Evolutionary conservation across 2,797 vertebrate genomes (phyloP).

Genomic region (Linurgus olivaceus): DNA sequence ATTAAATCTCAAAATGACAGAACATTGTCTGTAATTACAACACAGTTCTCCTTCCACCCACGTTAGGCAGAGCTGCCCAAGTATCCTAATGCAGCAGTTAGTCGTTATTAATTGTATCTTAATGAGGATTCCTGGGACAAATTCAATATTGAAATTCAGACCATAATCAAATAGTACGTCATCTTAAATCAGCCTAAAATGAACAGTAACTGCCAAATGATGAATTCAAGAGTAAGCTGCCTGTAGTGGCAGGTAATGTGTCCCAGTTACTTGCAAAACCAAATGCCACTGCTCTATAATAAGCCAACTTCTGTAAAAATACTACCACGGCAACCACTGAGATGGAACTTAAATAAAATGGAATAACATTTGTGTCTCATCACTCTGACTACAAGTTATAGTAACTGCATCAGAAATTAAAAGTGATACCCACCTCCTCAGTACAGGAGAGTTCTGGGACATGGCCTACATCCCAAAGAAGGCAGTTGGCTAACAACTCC

Average conservation of each 20-base stretch:
- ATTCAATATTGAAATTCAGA: background rate
- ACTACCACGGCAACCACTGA: background rate
- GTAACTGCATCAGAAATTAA: background rate
- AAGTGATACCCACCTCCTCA: background rate
- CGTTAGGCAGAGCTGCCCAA: background rate
- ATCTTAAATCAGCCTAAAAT: background rate
- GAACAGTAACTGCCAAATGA: background rate
- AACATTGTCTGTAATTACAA: constrained; percentile 10
- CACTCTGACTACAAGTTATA: background rate
- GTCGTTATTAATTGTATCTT: constrained; percentile 33
- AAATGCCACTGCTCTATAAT: background rate
- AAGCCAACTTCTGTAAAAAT: background rate
- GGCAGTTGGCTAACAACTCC: background rate
- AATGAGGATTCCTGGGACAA: background rate
- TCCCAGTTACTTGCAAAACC: background rate
- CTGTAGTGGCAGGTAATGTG: background rate
- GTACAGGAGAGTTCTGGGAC: background rate
- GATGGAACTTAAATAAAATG: background rate
- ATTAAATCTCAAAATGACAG: background rate
- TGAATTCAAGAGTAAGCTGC: background rate
- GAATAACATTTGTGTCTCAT: background rate
- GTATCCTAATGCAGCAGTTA: background rate
- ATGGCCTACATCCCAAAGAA: background rate
- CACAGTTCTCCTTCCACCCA: background rate
- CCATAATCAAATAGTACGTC: background rate